Evolutionary conservation across 2,113 vertebrate genomes (phyloP), one percentile per base, ranked within the genome.

Genomic region (Halcyon malimbica): DNA sequence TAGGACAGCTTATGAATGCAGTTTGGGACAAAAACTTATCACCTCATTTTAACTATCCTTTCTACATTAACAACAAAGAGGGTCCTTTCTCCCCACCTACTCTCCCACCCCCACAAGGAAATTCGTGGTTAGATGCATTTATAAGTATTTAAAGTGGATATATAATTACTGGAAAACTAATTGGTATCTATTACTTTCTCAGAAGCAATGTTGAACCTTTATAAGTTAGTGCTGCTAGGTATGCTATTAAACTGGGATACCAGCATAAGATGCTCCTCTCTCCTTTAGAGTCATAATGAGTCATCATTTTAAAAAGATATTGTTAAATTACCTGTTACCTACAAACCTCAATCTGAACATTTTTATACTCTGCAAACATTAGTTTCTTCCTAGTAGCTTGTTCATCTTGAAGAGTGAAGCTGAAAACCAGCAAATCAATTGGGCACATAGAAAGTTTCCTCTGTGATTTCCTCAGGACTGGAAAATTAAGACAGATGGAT

Each of bases 41-140:
- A 69, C 5, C 15, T 59, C 11, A 33, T 60, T 67, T 67, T 60
- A 75, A 35, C 10, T 5, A 44, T 21, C 13, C 3, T 8, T 75
- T 67, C 39, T 28, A 48, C 24, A 39, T 39, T 42, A 87, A 87
- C 1, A 67, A 31, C 5, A 37, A 84, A 63, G 13, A 37, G 73
- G 23, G 3, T 46, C 10, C 19, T 48, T 25, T 53, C 64, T 3
- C 18, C 1, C 1, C 15, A 12, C 7, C 31, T 11, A 17, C 26
- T 20, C 8, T 8, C 7, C 31, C 2, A 5, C 1, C 2, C 3
- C 25, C 1, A 50, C 17, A 7, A 25, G 1, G 10, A 90, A 81
- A 63, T 67, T 28, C 7, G 13, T 39, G 13, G 4, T 44, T n/a
- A 77, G 63, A 44, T 63, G 28, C 29, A 23, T 59, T 84, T 77